Evolutionary conservation across 2,888 invertebrate species (phyloP), one percentile per base, ranked within the genome.

Genomic region (Aporophyla nigra): DNA sequence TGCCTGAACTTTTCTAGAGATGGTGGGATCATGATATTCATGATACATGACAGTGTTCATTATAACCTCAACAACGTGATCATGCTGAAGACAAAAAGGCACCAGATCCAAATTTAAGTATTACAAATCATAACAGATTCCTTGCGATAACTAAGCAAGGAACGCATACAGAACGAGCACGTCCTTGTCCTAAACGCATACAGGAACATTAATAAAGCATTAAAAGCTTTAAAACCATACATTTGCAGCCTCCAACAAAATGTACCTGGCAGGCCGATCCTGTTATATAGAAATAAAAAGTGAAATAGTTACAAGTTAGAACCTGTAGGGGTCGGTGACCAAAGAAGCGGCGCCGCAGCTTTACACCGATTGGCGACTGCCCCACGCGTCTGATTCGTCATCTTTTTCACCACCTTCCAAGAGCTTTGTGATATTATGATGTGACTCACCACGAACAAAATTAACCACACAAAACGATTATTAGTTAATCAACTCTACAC

Each of bases 311-410:
- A 93, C 96, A 95, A 93, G 96, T 95, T 92, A 90, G 93, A 95
- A 96, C 96, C 95, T 95, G 96, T 61, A 78, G 94, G 91, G 96
- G 96, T 96, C 96, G 94, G 92, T 95, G 96, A 96, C 96, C 96
- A 95, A 92, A 91, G 83, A 78, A 80, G 80, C 82, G 82, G 76
- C 82, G 84, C 79, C 82, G 82, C 89, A 87, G 86, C 87, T 90
- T 90, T 90, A 86, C 88, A 84, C 86, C 90, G 90, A 89, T 92
- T 91, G 93, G 93, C 93, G 92, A 93, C 92, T 91, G 92, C 92
- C 91, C 91, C 92, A 91, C 92, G 91, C 92, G 90, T 88, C 92
- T 94, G 93, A 95, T 94, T 95, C 94, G 93, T 95, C 94, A 93
- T 92, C 90, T 91, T 89, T 92, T 90, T 90, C 88, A 91, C 92